Percentiles rank a stretch among this genome's conserved stretches.
Evolutionary conservation across 2,113 vertebrate genomes (phyloP).

Genomic region (Sterna hirundo): DNA sequence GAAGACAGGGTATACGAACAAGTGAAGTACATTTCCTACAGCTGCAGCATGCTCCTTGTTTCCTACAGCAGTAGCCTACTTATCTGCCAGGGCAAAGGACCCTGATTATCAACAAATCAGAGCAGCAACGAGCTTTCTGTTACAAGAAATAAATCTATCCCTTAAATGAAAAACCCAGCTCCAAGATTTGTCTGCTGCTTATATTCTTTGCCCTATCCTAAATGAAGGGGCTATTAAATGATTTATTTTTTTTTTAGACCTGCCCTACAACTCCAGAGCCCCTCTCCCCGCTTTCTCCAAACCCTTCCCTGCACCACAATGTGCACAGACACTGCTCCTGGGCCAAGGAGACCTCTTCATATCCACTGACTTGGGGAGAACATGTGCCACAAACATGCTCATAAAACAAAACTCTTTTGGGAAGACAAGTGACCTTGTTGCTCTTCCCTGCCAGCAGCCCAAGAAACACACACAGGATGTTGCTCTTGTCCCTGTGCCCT

Average conservation of each 20-base stretch:
- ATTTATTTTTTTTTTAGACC: background rate
- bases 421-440: background rate
- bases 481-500: background rate
- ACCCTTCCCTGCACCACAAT: background rate
- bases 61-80: background rate
- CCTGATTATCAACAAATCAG: background rate
- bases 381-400: accelerated
- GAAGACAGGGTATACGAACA: no score
- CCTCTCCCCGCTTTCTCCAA: background rate
- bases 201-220: background rate
- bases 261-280: background rate
- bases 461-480: background rate
- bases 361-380: background rate
- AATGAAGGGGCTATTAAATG: background rate
- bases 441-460: background rate
- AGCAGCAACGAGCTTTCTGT: background rate
- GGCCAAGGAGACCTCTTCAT: background rate
- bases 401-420: background rate
- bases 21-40: background rate
- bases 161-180: background rate
- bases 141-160: background rate
- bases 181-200: background rate
- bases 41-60: background rate
- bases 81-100: background rate
- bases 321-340: background rate